Evolutionary conservation across 1,140 invertebrate species (phyloP), one percentile per base, ranked within the genome.

Genomic region (Platyura marginata): DNA sequence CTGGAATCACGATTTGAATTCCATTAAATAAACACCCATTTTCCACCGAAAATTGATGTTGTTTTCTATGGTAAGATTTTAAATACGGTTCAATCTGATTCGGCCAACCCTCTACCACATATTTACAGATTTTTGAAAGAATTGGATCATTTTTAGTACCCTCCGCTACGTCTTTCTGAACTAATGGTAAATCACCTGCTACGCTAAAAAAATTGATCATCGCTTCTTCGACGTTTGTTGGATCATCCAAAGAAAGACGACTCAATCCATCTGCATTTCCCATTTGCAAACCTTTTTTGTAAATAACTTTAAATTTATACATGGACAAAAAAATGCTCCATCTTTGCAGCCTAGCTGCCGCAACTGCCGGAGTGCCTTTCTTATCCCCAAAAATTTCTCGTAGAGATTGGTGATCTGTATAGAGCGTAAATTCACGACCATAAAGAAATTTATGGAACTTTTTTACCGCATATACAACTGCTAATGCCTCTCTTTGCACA

Each of bases 401-500:
- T 20, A 46, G 21, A 5, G 41, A 36, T 21, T 46, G 18, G 15
- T 39, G 33, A 16, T 40, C 41, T 11, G 41, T 42, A 33, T 51
- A 33, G n/a, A 62, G 34, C 35, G 21, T 47, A 40, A 63, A 55
- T 23, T 48, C 38, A 15, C 45, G 42, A 9, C 50, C 54, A 49
- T 48, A 55, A 15, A 49, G 48, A 56, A 54, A 61, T 39, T 55
- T 46, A 42, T 54, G 51, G 49, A 63, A 65, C 34, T 49, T 45
- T 38, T 62, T 52, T 6, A 52, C 41, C 13, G 49, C 52, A 46
- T 61, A 67, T 3, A 67, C 46, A 42, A 65, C 55, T 10, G 63
- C 62, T 22, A 67, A 46, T 5, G 61, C 48, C 48, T 70, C 65
- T 45, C 60, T 52, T 45, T 69, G 62, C 2, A 65, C 53, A 48